A percentile compares a stretch with the other conserved stretches of the same genome.
Evolutionary conservation across 2,113 vertebrate genomes (phyloP).

Genomic region (Halcyon senegalensis): DNA sequence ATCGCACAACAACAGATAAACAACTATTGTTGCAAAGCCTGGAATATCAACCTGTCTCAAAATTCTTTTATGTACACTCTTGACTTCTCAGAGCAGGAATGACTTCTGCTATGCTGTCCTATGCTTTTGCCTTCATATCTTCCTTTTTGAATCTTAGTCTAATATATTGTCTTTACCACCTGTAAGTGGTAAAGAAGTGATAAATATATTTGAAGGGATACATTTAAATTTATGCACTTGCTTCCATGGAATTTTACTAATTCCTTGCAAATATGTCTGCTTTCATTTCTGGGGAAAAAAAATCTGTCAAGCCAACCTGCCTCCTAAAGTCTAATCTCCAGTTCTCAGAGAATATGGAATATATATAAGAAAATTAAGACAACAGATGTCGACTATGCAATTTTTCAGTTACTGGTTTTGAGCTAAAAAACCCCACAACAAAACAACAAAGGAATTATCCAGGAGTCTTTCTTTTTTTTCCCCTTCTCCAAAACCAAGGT

Average conservation of each 20-base stretch:
- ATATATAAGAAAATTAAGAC: not conserved
- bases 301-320: not conserved
- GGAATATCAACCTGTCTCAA: not conserved
- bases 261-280: not conserved
- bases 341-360: not conserved
- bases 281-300: not conserved
- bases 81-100: not conserved
- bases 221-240: not conserved
- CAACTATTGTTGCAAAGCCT: not conserved
- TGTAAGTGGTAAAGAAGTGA: too few species aligned
- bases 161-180: not conserved
- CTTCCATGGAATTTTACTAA: not conserved
- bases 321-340: not conserved
- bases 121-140: not conserved
- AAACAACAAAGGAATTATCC: not conserved
- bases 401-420: not conserved
- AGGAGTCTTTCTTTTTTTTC: not conserved
- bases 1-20: not conserved
- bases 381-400: not conserved
- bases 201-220: not conserved
- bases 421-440: not conserved
- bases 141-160: not conserved
- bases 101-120: not conserved
- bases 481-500: accelerated
- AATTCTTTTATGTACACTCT: not conserved